Evolutionary conservation across 2,797 vertebrate genomes (phyloP), one percentile per base, ranked within the genome.

Genomic region (Megalops cyprinoides): DNA sequence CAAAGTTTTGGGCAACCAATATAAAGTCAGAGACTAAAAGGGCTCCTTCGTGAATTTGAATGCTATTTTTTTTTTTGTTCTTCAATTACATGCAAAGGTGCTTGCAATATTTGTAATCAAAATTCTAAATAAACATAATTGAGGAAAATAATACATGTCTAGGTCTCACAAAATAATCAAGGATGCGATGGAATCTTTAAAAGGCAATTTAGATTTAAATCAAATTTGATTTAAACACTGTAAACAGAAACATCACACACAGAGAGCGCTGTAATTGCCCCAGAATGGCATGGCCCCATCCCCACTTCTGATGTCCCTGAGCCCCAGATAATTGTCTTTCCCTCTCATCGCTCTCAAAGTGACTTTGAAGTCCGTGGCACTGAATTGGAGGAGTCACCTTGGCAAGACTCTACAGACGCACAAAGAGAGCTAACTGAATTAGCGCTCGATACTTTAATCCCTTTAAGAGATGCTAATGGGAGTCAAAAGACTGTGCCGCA

Each of bases 181-280:
- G 65, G 34, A 69, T 69, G 31, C n/a, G 48, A 74, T 12, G 39
- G 44, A 48, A 48, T 74, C 44, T 46, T 46, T 46, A 74, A 74
- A 46, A 74, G 10, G 71, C 37, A 42, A 39, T 69, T 69, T 69
- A 18, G 65, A 69, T 4, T 12, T 20, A 37, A 18, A 4, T 7
- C 10, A n/a, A 74, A 74, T 74, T 44, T 28, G 18, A 48, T 74
- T 48, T 46, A 28, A 74, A 48, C 48, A 74, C 44, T 37, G 20
- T 37, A 48, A 74, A 42, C 71, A 74, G 71, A 74, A 74, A 46
- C 71, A 46, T 74, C 71, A n/a, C n/a, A n/a, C n/a, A n/a, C n/a
- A 74, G 71, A 74, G 65, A 42, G 34, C 23, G 14, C 34, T 39
- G 65, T 69, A 69, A 69, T 69, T 69, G 34, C 42, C 34, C 4